Evolutionary conservation across 2,888 invertebrate genomes (phyloP).

Genomic region (Disparrhopalites patrizii): DNA sequence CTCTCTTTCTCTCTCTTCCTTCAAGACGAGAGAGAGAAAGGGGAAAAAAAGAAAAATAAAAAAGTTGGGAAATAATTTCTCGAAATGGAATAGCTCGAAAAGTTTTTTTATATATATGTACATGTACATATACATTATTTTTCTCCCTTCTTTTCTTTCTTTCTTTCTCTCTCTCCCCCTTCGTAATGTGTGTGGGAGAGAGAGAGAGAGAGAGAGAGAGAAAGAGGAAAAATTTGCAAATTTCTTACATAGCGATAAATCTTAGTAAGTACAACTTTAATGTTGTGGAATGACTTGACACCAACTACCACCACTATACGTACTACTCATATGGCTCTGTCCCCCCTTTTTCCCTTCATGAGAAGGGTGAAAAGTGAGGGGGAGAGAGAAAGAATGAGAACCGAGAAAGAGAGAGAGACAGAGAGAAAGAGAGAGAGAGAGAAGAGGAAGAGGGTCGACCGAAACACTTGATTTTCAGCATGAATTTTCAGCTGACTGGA

Average conservation of each 20-base stretch:
- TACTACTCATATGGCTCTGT: not conserved
- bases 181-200: not conserved
- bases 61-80: slow-evolving; percentile 28
- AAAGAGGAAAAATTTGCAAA: slow-evolving; percentile 43
- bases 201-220: not conserved
- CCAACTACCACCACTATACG: slow-evolving; percentile 14
- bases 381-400: not conserved
- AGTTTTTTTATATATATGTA: no score
- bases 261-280: slow-evolving; percentile 42
- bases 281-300: slow-evolving; percentile 46
- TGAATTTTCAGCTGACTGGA: slow-evolving; percentile 22
- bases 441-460: slow-evolving; percentile 19
- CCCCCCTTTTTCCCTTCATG: no score
- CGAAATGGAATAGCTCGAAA: slow-evolving; percentile 28
- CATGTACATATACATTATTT: no score
- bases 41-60: slow-evolving; percentile 1
- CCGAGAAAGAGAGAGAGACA: not conserved
- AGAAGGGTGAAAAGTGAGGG: not conserved
- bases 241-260: slow-evolving; percentile 47
- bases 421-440: not conserved
- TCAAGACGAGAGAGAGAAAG: not conserved
- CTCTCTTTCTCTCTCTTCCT: not conserved
- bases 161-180: slow-evolving; percentile 5
- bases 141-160: no score
- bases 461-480: slow-evolving; percentile 26